These are phyloP conservation scores for Panagrolaimus sp. DNA, from an alignment of 1,140 invertebrate species.

Conservation along the genomic window DNA sequence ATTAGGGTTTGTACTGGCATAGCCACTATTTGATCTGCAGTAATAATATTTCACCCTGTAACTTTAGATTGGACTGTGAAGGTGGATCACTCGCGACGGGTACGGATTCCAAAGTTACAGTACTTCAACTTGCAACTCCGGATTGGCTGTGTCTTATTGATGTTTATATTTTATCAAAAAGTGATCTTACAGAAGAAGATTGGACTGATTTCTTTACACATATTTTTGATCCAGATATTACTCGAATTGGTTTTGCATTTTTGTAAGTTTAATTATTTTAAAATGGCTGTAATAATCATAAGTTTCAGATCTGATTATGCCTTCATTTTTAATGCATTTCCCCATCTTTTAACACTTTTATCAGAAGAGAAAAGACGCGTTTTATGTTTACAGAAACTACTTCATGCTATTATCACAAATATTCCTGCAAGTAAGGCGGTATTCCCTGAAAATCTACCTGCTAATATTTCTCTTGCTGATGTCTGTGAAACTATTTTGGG, in stretches of 20 bases:
- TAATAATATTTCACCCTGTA: too few relatives aligned
- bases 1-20: not conserved
- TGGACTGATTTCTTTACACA: not conserved
- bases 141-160: not conserved
- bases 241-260: not conserved
- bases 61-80: too few relatives aligned
- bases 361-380: not conserved
- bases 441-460: not conserved
- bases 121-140: not conserved
- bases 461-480: not conserved
- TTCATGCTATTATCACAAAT: not conserved
- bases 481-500: not conserved
- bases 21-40: too few relatives aligned
- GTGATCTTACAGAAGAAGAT: not conserved
- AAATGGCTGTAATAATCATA: too few relatives aligned
- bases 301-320: conserved; percentile 13
- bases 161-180: not conserved
- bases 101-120: not conserved
- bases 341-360: not conserved
- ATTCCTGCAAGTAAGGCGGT: not conserved
- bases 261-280: too few relatives aligned
- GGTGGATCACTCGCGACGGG: not conserved
- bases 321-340: not conserved
- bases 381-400: not conserved
- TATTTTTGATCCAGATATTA: not conserved